These are phyloP conservation scores for Aricia agestis DNA, from an alignment of 1,140 invertebrate species.

Conservation along the genomic window DNA sequence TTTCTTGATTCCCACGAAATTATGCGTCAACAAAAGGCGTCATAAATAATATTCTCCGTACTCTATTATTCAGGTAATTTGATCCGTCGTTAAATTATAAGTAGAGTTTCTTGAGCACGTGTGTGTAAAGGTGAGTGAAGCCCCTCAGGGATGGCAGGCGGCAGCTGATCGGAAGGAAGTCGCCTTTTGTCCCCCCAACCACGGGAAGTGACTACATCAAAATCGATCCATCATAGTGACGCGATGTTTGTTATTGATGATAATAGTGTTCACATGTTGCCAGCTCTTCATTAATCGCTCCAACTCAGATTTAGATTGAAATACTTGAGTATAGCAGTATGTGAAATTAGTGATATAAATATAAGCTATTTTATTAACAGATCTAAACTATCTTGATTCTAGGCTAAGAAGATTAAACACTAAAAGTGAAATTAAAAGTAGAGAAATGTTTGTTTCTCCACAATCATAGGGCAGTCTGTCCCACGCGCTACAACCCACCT, in stretches of 20 bases:
- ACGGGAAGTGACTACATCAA: slow-evolving; percentile 46
- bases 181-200: slow-evolving; percentile 64
- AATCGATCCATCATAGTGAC: slow-evolving; percentile 12
- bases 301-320: too few relatives aligned
- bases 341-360: too few relatives aligned
- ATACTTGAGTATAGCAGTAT: too few relatives aligned
- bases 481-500: not conserved
- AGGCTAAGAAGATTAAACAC: too few relatives aligned
- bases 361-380: too few relatives aligned
- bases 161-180: slow-evolving; percentile 74
- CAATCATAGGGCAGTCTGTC: not conserved
- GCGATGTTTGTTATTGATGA: not conserved
- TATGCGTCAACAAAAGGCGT: not conserved
- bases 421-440: not conserved
- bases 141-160: slow-evolving; percentile 47
- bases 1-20: not conserved
- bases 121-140: slow-evolving; percentile 61
- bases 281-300: not conserved
- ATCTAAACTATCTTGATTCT: too few relatives aligned
- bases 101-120: slow-evolving; percentile 16
- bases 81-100: not conserved
- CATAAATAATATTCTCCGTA: not conserved
- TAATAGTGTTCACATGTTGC: slow-evolving; percentile 1
- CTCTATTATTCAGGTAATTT: slow-evolving; percentile 1
- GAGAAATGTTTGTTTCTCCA: not conserved